Conservation (phyloP, 37 sponge, comb jelly and placozoan genomes). For the Chondrilla cf. caribensis region DNA sequence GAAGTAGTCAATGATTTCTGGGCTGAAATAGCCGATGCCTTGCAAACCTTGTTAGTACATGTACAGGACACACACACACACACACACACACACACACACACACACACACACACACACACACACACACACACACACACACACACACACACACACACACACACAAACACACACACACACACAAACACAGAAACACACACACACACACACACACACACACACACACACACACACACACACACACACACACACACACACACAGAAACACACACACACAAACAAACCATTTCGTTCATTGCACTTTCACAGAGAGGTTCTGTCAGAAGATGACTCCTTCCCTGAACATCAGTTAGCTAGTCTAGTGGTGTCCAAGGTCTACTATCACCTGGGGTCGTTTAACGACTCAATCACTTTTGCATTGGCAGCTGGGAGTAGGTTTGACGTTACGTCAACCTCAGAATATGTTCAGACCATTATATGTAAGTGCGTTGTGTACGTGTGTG, state of each 20-base stretch:
- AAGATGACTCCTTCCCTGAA: constrained; percentile 81
- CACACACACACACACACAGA: neutral
- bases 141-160: neutral
- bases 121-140: neutral
- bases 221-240: neutral
- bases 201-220: neutral
- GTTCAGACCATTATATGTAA: constrained; percentile 90
- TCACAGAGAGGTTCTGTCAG: constrained; percentile 84
- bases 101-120: neutral
- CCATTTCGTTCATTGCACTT: too few species aligned
- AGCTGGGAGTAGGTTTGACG: constrained; percentile 85
- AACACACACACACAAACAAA: neutral
- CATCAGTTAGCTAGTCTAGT: constrained; percentile 86
- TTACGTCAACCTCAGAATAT: constrained; percentile 87
- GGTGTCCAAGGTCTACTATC: constrained; percentile 98
- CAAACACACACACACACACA: neutral
- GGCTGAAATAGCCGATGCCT: constrained; percentile 91
- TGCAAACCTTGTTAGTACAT: constrained; percentile 35
- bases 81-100: neutral
- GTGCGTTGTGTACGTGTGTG: constrained; percentile 18
- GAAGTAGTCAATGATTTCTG: constrained; percentile 92
- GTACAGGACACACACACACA: neutral
- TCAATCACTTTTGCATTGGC: constrained; percentile 87
- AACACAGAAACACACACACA: too few species aligned
- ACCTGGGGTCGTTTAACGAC: constrained; percentile 92